Evolutionary conservation across 2,888 invertebrate genomes (phyloP).

Genomic region (Heliconius cydno): DNA sequence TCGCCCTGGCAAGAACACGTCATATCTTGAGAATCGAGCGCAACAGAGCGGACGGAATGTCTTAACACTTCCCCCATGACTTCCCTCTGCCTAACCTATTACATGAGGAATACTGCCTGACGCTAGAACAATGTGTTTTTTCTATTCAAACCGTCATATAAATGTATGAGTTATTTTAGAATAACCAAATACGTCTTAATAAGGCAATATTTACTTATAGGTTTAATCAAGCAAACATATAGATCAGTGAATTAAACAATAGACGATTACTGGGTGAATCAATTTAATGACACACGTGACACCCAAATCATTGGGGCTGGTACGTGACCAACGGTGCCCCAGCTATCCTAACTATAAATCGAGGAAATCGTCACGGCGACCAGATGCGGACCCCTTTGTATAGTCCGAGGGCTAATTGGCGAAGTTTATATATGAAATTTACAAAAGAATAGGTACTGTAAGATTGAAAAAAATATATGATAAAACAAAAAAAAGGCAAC

Average conservation of each 20-base stretch:
- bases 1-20: too few relatives aligned
- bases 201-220: background rate
- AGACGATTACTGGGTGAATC: conserved; percentile 27
- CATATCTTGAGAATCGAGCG: too few relatives aligned
- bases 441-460: background rate
- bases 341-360: conserved; percentile 72
- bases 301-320: conserved; percentile 73
- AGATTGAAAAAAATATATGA: too few relatives aligned
- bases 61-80: too few relatives aligned
- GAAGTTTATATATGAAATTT: conserved; percentile 1
- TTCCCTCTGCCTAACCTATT: background rate
- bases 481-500: too few relatives aligned
- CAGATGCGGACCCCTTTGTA: conserved; percentile 51
- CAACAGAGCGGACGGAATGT: too few relatives aligned
- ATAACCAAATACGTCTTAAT: background rate
- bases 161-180: background rate
- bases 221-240: background rate
- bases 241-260: conserved; percentile 23
- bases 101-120: background rate
- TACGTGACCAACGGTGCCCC: conserved; percentile 74
- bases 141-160: background rate
- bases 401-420: conserved; percentile 24
- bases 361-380: conserved; percentile 57
- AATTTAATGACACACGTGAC: conserved; percentile 61
- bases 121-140: background rate